These are phyloP conservation scores for Argyresthia albistria DNA, from an alignment of 2,888 invertebrate genomes.

Conservation along the genomic window DNA sequence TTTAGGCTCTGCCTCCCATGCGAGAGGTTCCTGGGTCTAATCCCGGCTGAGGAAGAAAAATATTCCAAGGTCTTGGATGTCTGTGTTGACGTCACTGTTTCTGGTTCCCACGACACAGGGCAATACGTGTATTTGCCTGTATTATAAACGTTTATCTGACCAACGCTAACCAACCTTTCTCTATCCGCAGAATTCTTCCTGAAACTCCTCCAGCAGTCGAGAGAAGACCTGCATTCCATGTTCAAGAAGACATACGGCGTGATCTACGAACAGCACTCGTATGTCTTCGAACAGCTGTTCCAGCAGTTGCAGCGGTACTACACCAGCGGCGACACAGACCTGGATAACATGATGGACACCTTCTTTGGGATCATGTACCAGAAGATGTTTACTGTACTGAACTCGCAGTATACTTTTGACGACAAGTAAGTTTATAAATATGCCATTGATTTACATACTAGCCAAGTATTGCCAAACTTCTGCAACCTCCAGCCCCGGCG, in stretches of 20 bases:
- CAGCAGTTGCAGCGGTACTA: slow-evolving; percentile 92
- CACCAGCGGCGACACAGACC: slow-evolving; percentile 85
- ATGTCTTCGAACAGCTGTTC: slow-evolving; percentile 94
- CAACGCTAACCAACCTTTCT: no score
- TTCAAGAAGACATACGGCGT: slow-evolving; percentile 96
- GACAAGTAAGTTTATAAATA: slow-evolving; percentile 76
- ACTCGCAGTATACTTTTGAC: slow-evolving; percentile 92
- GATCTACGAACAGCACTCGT: slow-evolving; percentile 94
- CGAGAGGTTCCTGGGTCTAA: no score
- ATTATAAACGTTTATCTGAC: no score
- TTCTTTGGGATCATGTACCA: slow-evolving; percentile 95
- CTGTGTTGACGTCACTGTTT: no score
- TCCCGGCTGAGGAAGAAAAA: no score
- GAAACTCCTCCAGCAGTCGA: slow-evolving; percentile 85
- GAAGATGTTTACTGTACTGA: slow-evolving; percentile 96
- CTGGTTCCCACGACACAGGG: no score
- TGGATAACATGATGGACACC: slow-evolving; percentile 89
- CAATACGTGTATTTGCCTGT: no score
- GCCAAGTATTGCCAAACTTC: neutral
- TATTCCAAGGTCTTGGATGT: no score
- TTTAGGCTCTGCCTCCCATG: no score
- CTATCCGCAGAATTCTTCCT: slow-evolving; percentile 86
- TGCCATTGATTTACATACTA: neutral
- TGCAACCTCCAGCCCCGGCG: neutral
- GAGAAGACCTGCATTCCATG: slow-evolving; percentile 93